Base-by-base conservation (phyloP, 2,113 vertebrate species). In the Orientallactaga bullata region DNA sequence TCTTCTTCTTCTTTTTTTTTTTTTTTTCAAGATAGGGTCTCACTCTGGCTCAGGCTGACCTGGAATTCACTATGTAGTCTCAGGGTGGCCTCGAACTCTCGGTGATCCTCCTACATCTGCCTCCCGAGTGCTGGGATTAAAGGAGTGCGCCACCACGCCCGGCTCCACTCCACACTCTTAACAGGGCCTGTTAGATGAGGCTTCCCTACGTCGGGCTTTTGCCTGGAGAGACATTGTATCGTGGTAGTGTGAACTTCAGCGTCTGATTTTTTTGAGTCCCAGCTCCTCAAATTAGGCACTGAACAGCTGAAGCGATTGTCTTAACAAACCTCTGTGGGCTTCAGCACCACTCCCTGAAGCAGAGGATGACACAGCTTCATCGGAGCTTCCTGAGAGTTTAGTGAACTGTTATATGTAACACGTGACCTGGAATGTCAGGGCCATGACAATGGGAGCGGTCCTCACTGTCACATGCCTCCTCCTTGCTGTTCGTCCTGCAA, bases 321-420 rank as follows among this genome's bases (percentile, higher is more conserved):
- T 78, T 63, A 21, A n/a, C 73, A 58, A 21, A n/a, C 35, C n/a
- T 82, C 88, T 86, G 84, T 77, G 39, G 9, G 42, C 32, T 26
- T 63, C 65, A 8, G 65, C 8, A 13, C 30, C 26, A 9, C 60
- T 2, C 0, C 26, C 60, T 16, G 21, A 30, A 4, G 12, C 21
- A 0, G 66, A 35, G 4, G 2, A 5, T 0, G 18, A 1, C 51
- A 32, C 24, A 0, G 60, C 32, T 66, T 32, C 66, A 16, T 2
- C 8, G 1, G 21, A 63, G 37, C 37, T 60, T 26, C 0, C 1
- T 42, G 77, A 87, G 21, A 66, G 15, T 76, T n/a, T 23, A 26
- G n/a, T 6, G 17, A 30, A 17, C 20, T 39, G 9, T 51, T 5
- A 28, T 11, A 55, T 55, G 55, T 55, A 55, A 55, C 1, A 5